Evolutionary conservation across 2,888 invertebrate genomes (phyloP), one percentile per base, ranked within the genome.

Genomic region (Ophion ventricosus): DNA sequence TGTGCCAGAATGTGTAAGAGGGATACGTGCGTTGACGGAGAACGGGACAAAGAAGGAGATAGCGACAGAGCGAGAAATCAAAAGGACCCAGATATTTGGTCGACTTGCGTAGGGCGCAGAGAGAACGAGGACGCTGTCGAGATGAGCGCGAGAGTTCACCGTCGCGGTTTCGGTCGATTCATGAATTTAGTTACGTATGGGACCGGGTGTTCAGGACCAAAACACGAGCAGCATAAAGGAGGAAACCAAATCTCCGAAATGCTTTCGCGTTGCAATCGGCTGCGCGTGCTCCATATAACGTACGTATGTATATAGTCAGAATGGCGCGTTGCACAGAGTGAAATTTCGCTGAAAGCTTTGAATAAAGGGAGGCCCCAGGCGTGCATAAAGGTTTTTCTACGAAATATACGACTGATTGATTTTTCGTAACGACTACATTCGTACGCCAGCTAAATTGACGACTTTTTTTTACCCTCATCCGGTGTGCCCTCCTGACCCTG

Each of bases 231-330:
- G 61, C 57, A 80, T 26, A 76, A 76, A 85, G 82, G 73, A 82
- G 76, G 26, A 72, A 76, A 35, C 72, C 80, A 73, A 85, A 85
- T 85, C 82, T 82, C 85, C 57, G 82, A 56, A 80, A 76, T 76
- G 85, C 72, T 85, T 82, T 80, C 59, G 72, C 76, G 82, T 85
- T 85, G 76, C 75, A 76, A 85, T 85, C 80, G 85, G 63, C 79
- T 82, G 82, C 82, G 76, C 82, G 79, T 80, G 80, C 74, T 76
- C 54, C 56, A 40, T 63, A 61, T 64, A 61, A 73, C 63, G 43
- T 82, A 66, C 40, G 35, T 11, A 23, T 75, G 35, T 11, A 23
- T 75, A 40, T 54, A 69, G 26, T 59, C 59, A 61, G 20, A 49
- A 49, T 14, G 23, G 26, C 67, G 29, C 25, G 70, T 64, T 63